phyloP scores from a whole-genome alignment of 1,140 invertebrate species.

The Megathymus violae region DNA sequence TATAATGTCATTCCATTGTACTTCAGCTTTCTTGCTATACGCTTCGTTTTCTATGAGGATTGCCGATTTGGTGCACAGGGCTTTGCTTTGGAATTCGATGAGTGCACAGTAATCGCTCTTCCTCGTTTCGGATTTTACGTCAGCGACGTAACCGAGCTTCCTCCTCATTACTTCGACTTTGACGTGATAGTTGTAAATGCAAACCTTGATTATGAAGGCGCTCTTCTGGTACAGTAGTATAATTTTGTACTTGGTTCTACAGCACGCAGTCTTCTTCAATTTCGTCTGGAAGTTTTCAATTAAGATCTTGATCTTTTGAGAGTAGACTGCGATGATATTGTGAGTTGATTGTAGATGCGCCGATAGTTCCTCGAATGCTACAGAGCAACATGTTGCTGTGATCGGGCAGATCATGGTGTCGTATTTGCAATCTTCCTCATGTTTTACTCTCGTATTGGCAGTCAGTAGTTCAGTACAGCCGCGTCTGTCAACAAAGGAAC shows the following conservation, averaged over 20 bases:
- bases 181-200: slow-evolving; percentile 78
- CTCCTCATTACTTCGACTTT: slow-evolving; percentile 74
- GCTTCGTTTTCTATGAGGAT: slow-evolving; percentile 75
- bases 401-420: slow-evolving; percentile 78
- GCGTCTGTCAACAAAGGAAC: slow-evolving; percentile 63
- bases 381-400: slow-evolving; percentile 65
- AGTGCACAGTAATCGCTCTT: slow-evolving; percentile 77
- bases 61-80: slow-evolving; percentile 71
- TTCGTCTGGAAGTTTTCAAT: slow-evolving; percentile 81
- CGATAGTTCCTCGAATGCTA: slow-evolving; percentile 74
- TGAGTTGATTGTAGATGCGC: slow-evolving; percentile 68
- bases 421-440: slow-evolving; percentile 75
- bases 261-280: slow-evolving; percentile 74
- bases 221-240: slow-evolving; percentile 72
- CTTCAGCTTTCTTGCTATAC: slow-evolving; percentile 77
- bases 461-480: slow-evolving; percentile 73
- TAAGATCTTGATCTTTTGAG: slow-evolving; percentile 77
- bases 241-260: slow-evolving; percentile 78
- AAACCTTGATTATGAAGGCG: slow-evolving; percentile 79
- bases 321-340: slow-evolving; percentile 76
- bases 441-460: slow-evolving; percentile 63
- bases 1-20: slow-evolving; percentile 74
- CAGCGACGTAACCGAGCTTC: slow-evolving; percentile 69
- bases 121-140: slow-evolving; percentile 65
- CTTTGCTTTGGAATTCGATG: slow-evolving; percentile 78